Evolutionary conservation across 2,888 invertebrate species (phyloP), one percentile per base, ranked within the genome.

Genomic region (Alentia gelatinosa): DNA sequence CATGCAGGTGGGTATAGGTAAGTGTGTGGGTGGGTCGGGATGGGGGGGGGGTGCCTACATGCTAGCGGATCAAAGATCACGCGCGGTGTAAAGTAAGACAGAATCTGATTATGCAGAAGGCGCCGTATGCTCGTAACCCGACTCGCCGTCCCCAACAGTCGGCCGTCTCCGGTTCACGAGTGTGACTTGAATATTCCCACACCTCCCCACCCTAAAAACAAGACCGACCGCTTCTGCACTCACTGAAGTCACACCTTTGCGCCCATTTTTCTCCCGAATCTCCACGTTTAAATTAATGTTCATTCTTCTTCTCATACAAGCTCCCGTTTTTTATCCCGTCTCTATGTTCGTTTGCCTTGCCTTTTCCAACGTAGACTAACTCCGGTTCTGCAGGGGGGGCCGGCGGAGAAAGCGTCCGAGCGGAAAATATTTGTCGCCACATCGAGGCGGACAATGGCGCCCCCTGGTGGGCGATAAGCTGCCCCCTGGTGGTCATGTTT

Each of bases 81-180:
- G 68, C 33, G 33, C 68, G 33, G 68, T 68, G 68, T 68, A 79
- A 79, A 39, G 23, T 39, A 79, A 79, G 79, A 79, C 79, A 37
- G 79, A 79, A 79, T 79, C 79, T 79, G 79, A 79, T 79, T 79
- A 79, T 79, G 79, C 79, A 79, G 79, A 79, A 79, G n/a, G 39
- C 79, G 37, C 26, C 3, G 37, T 19, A 39, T 39, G 37, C 79
- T 30, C 35, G 79, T 79, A 79, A 79, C 79, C n/a, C 39, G 79
- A 79, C 7, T 39, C 79, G 37, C 35, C 74, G 35, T 12, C 79
- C 19, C 39, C n/a, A n/a, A 23, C 79, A 39, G 35, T 23, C 5
- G 5, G 79, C 35, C 79, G 79, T 79, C 79, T 79, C 79, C 79
- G 3, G 12, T 79, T 79, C 79, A 35, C 35, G 39, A 19, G 79